Base-by-base conservation (phyloP, 2,797 vertebrate genomes). In the Falco biarmicus region DNA sequence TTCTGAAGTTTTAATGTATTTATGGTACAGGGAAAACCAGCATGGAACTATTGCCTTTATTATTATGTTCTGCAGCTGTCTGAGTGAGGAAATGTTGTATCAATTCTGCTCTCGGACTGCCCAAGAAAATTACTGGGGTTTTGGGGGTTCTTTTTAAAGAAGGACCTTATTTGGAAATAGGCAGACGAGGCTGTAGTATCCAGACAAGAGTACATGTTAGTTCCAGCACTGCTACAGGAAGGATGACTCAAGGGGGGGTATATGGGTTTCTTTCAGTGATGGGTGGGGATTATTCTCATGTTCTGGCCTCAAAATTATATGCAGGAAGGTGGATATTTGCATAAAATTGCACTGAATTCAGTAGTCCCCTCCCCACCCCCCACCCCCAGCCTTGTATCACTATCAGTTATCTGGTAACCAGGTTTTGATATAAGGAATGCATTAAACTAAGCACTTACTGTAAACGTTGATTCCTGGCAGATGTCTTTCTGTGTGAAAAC, bases 111-210 rank as follows among this genome's bases (percentile, higher is more conserved):
- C 28, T 64, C 57, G 21, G 22, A 75, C 17, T 71, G 16, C 5
- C 15, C 16, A 50, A 37, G 34, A 66, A 79, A 66, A 77, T 13
- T 20, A 31, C 0, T 51, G 13, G 21, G 4, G 39, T 6, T 0
- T 1, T 50, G 37, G 37, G 37, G 1, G 16, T 2, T 4, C 3
- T 7, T 66, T 78, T 75, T 75, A 21, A 11, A 65, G 61, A 59
- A n/a, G 4, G 4, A 34, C 1, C 3, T 59, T 20, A n/a, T 14
- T 20, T 5, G 7, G 43, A 69, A 77, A 13, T 4, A 70, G 24
- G 17, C 45, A 77, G 43, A 53, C 7, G 65, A 77, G 41, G 29
- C 25, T 64, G 17, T 31, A 31, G 9, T 29, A 71, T 41, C 24
- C n/a, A 66, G 26, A 59, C 10, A 68, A 26, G 82, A n/a, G 34